These are phyloP conservation scores for Mohoua ochrocephala DNA, from an alignment of 2,113 vertebrate genomes.

Conservation along the genomic window DNA sequence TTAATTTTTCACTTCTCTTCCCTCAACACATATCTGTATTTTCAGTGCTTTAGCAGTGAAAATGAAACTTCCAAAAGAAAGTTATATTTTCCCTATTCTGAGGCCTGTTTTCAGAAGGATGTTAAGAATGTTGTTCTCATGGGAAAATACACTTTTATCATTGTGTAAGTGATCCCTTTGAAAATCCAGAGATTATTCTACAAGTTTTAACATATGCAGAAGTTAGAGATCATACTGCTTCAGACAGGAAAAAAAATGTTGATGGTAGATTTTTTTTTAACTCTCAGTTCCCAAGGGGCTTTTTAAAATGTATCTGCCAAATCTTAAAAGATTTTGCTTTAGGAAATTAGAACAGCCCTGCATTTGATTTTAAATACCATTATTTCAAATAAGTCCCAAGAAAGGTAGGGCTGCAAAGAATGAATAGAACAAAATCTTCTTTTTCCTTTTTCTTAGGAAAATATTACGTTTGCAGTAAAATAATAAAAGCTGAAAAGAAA, in stretches of 20 bases:
- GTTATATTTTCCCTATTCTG: background rate
- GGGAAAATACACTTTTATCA: background rate
- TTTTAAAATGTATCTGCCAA: background rate
- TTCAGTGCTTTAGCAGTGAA: background rate
- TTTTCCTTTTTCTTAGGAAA: constrained; percentile 20
- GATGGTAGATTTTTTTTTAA: background rate
- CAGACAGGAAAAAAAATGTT: background rate
- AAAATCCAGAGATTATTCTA: constrained; percentile 27
- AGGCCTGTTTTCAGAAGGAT: background rate
- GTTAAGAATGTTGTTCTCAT: background rate
- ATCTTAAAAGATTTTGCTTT: constrained; percentile 10
- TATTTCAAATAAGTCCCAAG: constrained; percentile 27
- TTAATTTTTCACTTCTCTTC: background rate
- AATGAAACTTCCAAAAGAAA: background rate
- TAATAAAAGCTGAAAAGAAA: constrained; percentile 11
- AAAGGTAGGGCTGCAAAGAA: background rate
- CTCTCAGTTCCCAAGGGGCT: background rate
- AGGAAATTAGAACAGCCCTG: constrained; percentile 9
- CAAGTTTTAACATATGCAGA: constrained; percentile 21
- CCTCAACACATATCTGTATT: background rate
- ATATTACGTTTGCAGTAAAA: background rate
- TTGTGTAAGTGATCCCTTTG: constrained; percentile 9
- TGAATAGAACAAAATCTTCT: background rate
- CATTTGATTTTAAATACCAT: background rate
- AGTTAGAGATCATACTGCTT: background rate